These are phyloP conservation scores for Salpingus planirostris DNA, from an alignment of 2,888 invertebrate species.

Conservation along the genomic window DNA sequence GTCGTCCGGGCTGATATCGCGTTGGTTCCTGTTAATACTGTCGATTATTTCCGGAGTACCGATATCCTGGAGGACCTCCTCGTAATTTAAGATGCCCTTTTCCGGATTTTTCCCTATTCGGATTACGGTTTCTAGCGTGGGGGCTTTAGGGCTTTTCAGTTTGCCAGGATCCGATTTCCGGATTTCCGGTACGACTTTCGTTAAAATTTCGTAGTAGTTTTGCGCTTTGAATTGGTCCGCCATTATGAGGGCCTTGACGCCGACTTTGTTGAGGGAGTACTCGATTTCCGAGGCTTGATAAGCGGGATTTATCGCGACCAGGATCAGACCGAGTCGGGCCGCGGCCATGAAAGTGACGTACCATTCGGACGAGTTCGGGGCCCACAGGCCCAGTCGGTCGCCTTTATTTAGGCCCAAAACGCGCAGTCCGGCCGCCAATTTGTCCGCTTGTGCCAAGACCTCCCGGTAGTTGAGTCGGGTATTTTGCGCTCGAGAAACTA, in stretches of 20 bases:
- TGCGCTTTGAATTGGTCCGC: constrained; percentile 54
- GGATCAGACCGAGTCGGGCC: constrained; percentile 60
- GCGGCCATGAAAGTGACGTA: constrained; percentile 60
- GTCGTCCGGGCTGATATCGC: constrained; percentile 53
- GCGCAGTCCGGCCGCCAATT: constrained; percentile 59
- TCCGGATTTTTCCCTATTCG: constrained; percentile 21
- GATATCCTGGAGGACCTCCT: too few species aligned
- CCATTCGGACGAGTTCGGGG: constrained; percentile 73
- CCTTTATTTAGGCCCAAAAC: constrained; percentile 59
- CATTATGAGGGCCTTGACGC: constrained; percentile 56
- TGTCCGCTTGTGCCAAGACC: constrained; percentile 50
- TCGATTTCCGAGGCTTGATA: constrained; percentile 61
- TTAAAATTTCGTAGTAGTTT: constrained; percentile 58
- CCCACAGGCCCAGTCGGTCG: constrained; percentile 72
- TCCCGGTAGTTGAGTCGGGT: constrained; percentile 46
- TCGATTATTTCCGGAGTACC: too few species aligned
- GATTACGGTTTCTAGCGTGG: constrained; percentile 21
- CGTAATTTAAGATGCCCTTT: too few species aligned
- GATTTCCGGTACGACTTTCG: constrained; percentile 52
- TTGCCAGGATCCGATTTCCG: constrained; percentile 40
- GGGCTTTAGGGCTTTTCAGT: constrained; percentile 43
- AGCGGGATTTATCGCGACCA: constrained; percentile 71
- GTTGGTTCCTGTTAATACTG: constrained; percentile 39
- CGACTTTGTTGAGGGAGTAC: constrained; percentile 63
- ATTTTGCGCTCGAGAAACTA: constrained; percentile 47